Conservation (phyloP, 2,888 invertebrate species). For the Melinopterus prodromus region DNA sequence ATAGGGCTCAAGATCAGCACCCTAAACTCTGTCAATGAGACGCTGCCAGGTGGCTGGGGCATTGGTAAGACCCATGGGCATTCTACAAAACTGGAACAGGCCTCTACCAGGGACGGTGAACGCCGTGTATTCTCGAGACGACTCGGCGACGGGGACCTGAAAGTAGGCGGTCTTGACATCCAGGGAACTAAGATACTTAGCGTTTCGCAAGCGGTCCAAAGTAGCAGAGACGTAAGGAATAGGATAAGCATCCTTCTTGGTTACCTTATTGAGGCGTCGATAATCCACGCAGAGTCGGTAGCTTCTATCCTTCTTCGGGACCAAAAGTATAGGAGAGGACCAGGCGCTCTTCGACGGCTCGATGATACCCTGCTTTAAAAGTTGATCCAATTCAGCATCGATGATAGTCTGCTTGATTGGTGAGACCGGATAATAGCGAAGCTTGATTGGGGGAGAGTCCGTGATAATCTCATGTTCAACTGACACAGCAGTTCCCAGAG, state of each 20-base stretch:
- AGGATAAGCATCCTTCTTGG: no score
- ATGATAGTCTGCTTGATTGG: constrained; percentile 42
- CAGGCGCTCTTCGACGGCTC: constrained; percentile 43
- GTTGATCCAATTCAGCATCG: constrained; percentile 41
- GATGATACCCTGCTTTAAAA: constrained; percentile 42
- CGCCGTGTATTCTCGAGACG: constrained; percentile 38
- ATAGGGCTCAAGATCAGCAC: no score
- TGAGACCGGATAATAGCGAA: constrained; percentile 42
- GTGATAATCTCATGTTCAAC: constrained; percentile 26
- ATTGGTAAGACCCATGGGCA: constrained; percentile 49
- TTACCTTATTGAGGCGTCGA: no score
- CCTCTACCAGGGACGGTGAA: constrained; percentile 42
- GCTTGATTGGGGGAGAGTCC: constrained; percentile 40
- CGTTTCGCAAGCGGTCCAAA: constrained; percentile 47
- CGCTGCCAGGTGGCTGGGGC: constrained; percentile 47
- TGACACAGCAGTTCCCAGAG: constrained; percentile 33
- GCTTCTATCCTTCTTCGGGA: constrained; percentile 41
- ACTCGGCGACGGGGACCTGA: constrained; percentile 43
- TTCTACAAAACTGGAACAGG: constrained; percentile 40
- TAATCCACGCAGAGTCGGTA: constrained; percentile 50
- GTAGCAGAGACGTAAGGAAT: constrained; percentile 47
- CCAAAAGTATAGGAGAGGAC: constrained; percentile 40
- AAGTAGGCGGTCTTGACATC: constrained; percentile 49
- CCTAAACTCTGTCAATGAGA: no score
- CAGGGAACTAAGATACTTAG: constrained; percentile 49